phyloP scores from a whole-genome alignment of 2,113 vertebrate species.

The Amazona guildingii region DNA sequence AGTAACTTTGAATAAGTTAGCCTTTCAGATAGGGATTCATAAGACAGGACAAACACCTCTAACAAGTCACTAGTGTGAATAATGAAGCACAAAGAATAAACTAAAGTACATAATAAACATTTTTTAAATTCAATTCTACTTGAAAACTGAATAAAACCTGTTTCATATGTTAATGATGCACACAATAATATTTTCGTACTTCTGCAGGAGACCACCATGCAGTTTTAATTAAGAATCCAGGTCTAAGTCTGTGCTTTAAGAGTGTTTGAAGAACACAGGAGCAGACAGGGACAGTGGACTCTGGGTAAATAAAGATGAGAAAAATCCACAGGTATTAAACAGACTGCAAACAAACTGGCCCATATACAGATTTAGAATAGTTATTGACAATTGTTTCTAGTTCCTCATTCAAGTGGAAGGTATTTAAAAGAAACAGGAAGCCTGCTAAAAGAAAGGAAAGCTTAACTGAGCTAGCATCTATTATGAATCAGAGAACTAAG shows the following conservation, averaged over 20 bases:
- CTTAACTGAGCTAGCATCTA: background rate
- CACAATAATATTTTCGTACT: background rate
- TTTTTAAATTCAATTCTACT: background rate
- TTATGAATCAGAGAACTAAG: slow-evolving; percentile 26
- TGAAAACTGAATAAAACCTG: background rate
- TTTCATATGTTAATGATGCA: background rate
- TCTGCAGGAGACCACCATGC: background rate
- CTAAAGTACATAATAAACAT: background rate
- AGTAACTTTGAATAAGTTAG: background rate
- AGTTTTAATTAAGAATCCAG: background rate
- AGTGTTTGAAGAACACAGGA: background rate
- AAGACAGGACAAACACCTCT: background rate
- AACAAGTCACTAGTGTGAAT: background rate
- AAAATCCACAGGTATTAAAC: background rate
- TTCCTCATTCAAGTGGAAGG: background rate
- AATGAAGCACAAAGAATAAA: background rate
- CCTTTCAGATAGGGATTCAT: background rate
- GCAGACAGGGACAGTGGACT: background rate
- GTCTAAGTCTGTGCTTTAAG: background rate
- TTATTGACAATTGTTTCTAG: slow-evolving; percentile 46
- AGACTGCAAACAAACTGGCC: background rate
- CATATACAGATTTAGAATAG: background rate
- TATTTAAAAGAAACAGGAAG: slow-evolving; percentile 50
- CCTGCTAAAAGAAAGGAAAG: slow-evolving; percentile 37
- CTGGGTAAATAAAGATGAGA: background rate